phyloP scores from a whole-genome alignment of 2,113 vertebrate species.

The Daubentonia madagascariensis region DNA sequence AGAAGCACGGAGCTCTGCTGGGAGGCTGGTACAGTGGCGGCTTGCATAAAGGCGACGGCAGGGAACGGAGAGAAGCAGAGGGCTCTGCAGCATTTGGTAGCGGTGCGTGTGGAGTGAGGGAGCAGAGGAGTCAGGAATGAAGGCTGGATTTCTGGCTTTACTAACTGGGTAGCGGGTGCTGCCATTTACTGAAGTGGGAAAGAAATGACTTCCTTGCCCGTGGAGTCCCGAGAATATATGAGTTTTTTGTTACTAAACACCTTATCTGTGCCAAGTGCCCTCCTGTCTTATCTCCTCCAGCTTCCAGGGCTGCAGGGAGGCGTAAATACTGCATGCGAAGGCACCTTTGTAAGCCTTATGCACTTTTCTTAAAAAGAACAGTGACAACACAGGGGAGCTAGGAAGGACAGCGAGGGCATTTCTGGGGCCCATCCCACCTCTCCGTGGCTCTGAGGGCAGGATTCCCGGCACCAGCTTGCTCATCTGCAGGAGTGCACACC shows the following conservation, averaged over 20 bases:
- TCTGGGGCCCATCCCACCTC: not conserved
- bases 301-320: not conserved
- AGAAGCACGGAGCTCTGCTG: not conserved
- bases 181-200: not conserved
- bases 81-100: too few species aligned
- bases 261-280: not conserved
- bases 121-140: not conserved
- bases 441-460: not conserved
- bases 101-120: not conserved
- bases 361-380: not conserved
- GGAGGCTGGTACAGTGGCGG: rapidly evolving
- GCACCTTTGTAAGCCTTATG: not conserved
- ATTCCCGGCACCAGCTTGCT: not conserved
- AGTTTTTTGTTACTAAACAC: not conserved
- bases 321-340: not conserved
- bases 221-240: not conserved
- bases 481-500: not conserved
- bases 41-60: rapidly evolving
- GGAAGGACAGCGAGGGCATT: not conserved
- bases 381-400: not conserved
- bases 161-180: not conserved
- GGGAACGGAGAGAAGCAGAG: not conserved
- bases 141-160: not conserved
- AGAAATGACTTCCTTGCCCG: not conserved
- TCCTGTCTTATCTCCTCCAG: not conserved